A percentile compares a stretch with the other conserved stretches of the same genome.
Evolutionary conservation across 2,113 vertebrate genomes (phyloP).

Genomic region (Nothocercus julius): DNA sequence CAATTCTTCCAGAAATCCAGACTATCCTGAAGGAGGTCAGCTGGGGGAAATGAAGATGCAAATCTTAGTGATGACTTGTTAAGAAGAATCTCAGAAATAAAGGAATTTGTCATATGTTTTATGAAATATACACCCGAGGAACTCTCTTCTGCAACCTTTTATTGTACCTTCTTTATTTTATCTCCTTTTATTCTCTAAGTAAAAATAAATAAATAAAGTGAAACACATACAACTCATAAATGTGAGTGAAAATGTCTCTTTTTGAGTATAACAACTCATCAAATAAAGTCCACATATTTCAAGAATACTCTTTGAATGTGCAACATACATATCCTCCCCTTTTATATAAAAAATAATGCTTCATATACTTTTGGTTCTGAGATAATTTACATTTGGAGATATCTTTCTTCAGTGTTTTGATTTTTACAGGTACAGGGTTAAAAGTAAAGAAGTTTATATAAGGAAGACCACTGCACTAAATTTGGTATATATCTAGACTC

Average conservation of each 20-base stretch:
- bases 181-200: background rate
- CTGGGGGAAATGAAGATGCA: conserved; percentile 28
- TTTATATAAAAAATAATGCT: background rate
- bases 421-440: background rate
- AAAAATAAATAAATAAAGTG: background rate
- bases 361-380: background rate
- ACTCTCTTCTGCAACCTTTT: background rate
- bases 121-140: background rate
- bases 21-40: conserved; percentile 22
- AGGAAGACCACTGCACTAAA: background rate
- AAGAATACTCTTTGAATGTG: background rate
- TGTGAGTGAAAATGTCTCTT: background rate
- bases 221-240: background rate
- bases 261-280: background rate
- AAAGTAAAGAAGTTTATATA: background rate
- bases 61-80: conserved; percentile 3
- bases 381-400: background rate
- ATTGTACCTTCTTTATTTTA: background rate
- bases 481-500: background rate
- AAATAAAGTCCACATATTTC: background rate
- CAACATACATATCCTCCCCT: background rate
- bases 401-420: background rate
- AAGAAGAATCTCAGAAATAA: conserved; percentile 1
- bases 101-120: background rate
- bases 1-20: conserved; percentile 56